Evolutionary conservation across 2,888 invertebrate genomes (phyloP).

Genomic region (Mimachlamys varia): DNA sequence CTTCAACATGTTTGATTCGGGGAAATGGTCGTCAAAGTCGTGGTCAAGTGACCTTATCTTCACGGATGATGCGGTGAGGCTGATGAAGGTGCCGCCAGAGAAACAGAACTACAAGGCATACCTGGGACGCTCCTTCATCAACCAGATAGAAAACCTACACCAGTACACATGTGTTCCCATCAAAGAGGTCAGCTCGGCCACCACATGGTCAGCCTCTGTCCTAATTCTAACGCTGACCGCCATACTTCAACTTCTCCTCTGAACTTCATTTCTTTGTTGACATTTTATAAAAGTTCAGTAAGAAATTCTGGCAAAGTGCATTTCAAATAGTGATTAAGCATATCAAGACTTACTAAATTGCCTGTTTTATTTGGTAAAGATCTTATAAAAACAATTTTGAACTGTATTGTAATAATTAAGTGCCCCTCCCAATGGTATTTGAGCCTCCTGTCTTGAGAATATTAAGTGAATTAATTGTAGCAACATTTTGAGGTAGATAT

Average conservation of each 20-base stretch:
- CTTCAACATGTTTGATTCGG: constrained; percentile 96
- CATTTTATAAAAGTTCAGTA: neutral
- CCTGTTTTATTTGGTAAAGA: too few species aligned
- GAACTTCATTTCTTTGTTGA: neutral
- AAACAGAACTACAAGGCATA: constrained; percentile 74
- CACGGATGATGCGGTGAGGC: constrained; percentile 95
- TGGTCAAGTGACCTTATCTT: constrained; percentile 96
- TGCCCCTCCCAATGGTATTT: too few species aligned
- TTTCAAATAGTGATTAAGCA: too few species aligned
- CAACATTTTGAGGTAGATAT: too few species aligned
- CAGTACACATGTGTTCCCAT: constrained; percentile 73
- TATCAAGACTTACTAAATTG: too few species aligned
- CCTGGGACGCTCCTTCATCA: constrained; percentile 74
- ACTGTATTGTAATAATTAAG: too few species aligned
- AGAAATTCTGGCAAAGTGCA: too few species aligned
- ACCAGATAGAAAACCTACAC: constrained; percentile 71
- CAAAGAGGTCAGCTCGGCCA: constrained; percentile 48
- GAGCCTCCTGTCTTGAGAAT: too few species aligned
- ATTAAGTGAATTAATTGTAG: too few species aligned
- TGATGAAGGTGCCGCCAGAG: constrained; percentile 88
- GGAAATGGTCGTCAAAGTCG: constrained; percentile 80
- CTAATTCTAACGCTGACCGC: neutral
- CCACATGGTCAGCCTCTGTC: constrained; percentile 28
- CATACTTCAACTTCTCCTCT: neutral
- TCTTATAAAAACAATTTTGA: too few species aligned